phyloP scores from a whole-genome alignment of 1,140 invertebrate species.

The Drosophila murphyi region DNA sequence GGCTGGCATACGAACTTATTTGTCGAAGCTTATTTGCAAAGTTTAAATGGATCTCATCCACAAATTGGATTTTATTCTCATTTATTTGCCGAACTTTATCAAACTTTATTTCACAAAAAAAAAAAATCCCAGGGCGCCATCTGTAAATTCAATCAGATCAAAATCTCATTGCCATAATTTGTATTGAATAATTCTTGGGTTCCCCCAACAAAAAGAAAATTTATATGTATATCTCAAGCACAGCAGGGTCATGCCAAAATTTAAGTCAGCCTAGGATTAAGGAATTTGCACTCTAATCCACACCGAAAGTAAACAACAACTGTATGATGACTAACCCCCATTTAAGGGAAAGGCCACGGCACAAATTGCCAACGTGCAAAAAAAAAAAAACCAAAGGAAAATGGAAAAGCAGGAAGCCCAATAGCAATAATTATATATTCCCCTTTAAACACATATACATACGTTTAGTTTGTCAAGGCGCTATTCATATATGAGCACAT shows the following conservation, averaged over 20 bases:
- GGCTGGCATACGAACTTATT: too few relatives aligned
- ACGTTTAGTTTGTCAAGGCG: constrained; percentile 47
- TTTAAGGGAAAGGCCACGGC: neutral
- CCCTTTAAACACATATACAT: constrained; percentile 11
- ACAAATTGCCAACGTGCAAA: constrained; percentile 35
- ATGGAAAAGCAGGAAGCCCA: constrained; percentile 9
- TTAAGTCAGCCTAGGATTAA: constrained; percentile 41
- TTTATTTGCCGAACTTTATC: neutral
- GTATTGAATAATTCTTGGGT: constrained; percentile 6
- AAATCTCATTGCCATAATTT: constrained; percentile 15
- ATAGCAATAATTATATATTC: constrained; percentile 54
- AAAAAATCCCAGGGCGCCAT: too few relatives aligned
- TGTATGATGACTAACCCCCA: constrained; percentile 39
- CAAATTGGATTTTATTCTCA: neutral
- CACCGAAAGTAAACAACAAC: constrained; percentile 35
- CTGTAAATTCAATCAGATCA: constrained; percentile 6
- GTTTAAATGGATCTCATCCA: neutral
- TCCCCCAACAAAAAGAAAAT: neutral
- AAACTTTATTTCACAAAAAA: neutral
- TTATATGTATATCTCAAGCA: neutral
- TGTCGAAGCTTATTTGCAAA: neutral
- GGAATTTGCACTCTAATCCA: constrained; percentile 55
- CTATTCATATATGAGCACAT: constrained; percentile 59
- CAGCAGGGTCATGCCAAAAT: constrained; percentile 30
- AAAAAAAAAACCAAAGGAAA: neutral